These are phyloP conservation scores for Tychaedon coryphoeus DNA, from an alignment of 2,113 vertebrate genomes.

Conservation along the genomic window DNA sequence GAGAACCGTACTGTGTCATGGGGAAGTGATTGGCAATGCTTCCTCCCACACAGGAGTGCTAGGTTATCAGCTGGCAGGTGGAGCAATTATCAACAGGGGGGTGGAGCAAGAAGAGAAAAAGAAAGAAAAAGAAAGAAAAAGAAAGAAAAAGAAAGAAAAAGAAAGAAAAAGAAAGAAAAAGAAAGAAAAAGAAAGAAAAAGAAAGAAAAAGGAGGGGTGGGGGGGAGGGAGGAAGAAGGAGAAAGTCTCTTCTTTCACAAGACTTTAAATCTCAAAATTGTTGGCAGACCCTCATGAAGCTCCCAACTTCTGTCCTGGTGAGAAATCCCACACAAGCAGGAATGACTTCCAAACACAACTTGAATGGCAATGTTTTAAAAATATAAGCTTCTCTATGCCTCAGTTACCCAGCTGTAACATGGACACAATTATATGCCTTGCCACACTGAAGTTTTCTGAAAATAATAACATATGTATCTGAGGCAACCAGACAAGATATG, in stretches of 20 bases:
- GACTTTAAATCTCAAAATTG: neutral
- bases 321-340: neutral
- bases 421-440: neutral
- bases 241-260: neutral
- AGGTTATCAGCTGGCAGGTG: neutral
- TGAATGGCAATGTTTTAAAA: neutral
- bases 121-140: neutral
- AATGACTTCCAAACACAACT: neutral
- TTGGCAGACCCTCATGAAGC: neutral
- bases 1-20: neutral
- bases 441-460: neutral
- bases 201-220: neutral
- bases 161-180: neutral
- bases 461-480: neutral
- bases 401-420: neutral
- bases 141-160: neutral
- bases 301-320: neutral
- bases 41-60: neutral
- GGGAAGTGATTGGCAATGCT: neutral
- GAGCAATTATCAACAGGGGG: neutral
- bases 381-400: neutral
- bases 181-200: neutral
- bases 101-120: neutral
- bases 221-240: accelerated
- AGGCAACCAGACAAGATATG: neutral